Conservation (phyloP, 2,888 invertebrate species). For the Neuroscelio doddi region DNA sequence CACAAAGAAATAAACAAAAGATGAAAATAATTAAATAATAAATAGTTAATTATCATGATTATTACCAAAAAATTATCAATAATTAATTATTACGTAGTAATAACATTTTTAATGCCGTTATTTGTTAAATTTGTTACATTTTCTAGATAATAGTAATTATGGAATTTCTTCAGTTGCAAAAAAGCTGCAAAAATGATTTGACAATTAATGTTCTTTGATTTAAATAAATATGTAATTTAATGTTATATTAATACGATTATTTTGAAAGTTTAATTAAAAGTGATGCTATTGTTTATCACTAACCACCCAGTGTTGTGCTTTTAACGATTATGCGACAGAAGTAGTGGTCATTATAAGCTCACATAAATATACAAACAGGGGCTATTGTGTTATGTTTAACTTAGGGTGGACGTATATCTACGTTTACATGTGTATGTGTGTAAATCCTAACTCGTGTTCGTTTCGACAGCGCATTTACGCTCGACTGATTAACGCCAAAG, state of each 20-base stretch:
- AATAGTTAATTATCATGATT: too few species aligned
- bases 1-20: too few species aligned
- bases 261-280: conserved; percentile 26
- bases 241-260: too few species aligned
- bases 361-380: conserved; percentile 16
- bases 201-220: too few species aligned
- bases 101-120: too few species aligned
- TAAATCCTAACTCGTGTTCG: conserved; percentile 3
- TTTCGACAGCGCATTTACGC: conserved; percentile 30
- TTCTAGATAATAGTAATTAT: too few species aligned
- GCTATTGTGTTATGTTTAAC: conserved; percentile 30
- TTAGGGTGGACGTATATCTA: conserved; percentile 12
- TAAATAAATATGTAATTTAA: conserved; percentile 2
- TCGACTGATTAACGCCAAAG: conserved; percentile 44
- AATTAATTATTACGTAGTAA: too few species aligned
- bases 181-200: too few species aligned
- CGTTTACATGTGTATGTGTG: background rate
- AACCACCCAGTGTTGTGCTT: conserved; percentile 23
- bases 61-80: too few species aligned
- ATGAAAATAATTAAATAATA: too few species aligned
- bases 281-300: conserved; percentile 10
- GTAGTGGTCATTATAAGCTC: conserved; percentile 33
- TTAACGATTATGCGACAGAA: conserved; percentile 29
- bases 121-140: too few species aligned
- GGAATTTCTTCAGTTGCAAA: too few species aligned